A percentile compares a stretch with the other conserved stretches of the same genome.
Evolutionary conservation across 1,140 invertebrate species (phyloP).

Genomic region (Zophobas morio): DNA sequence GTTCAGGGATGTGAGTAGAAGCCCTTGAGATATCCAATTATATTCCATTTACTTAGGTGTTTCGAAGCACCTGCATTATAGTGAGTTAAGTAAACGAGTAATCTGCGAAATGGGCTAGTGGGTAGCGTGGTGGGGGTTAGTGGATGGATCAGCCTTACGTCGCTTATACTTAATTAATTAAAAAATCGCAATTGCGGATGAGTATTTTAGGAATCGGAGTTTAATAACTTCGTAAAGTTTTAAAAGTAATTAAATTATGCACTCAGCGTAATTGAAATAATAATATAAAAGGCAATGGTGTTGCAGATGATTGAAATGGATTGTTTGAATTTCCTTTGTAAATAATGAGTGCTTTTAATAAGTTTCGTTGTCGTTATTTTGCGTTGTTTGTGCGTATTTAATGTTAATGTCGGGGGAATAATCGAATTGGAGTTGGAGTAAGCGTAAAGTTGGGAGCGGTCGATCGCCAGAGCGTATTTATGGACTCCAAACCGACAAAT

Average conservation of each 20-base stretch:
- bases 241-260: constrained; percentile 43
- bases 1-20: constrained; percentile 11
- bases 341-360: constrained; percentile 31
- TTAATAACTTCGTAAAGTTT: constrained; percentile 39
- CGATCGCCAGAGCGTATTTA: constrained; percentile 43
- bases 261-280: constrained; percentile 40
- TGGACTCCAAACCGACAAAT: constrained; percentile 43
- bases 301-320: constrained; percentile 37
- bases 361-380: constrained; percentile 27
- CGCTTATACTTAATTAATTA: constrained; percentile 34
- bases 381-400: constrained; percentile 42
- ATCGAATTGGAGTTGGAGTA: constrained; percentile 27
- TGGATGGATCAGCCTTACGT: too few species aligned
- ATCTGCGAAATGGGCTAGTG: constrained; percentile 5
- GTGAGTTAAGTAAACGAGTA: constrained; percentile 23
- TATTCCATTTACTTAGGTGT: constrained; percentile 42
- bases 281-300: constrained; percentile 36
- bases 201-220: constrained; percentile 37
- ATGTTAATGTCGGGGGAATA: constrained; percentile 38
- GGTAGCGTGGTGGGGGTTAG: not conserved
- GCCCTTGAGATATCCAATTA: constrained; percentile 37
- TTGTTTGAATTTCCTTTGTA: constrained; percentile 36
- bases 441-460: constrained; percentile 28
- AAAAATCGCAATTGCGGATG: constrained; percentile 40
- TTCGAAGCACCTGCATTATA: constrained; percentile 15